phyloP scores from a whole-genome alignment of 2,113 vertebrate genomes.

The Nerophis ophidion region DNA sequence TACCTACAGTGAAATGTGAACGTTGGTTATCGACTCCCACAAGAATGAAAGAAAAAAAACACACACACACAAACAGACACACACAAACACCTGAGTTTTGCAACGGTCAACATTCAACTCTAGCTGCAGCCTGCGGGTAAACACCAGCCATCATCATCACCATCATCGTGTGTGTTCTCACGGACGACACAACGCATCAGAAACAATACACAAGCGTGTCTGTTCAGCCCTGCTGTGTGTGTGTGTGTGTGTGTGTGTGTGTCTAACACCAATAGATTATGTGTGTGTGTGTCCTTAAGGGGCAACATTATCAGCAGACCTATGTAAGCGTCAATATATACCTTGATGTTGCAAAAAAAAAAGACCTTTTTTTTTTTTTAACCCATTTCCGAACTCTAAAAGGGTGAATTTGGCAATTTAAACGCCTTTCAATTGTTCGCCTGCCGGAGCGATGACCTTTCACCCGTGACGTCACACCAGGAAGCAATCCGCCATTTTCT shows the following conservation, averaged over 20 bases:
- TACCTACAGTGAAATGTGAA: constrained; percentile 5
- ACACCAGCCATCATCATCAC: constrained; percentile 44
- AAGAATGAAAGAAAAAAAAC: neutral
- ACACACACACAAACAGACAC: constrained; percentile 9
- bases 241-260: constrained; percentile 13
- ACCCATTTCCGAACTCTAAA: too few relatives aligned
- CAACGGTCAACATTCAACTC: constrained; percentile 39
- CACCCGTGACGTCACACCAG: too few relatives aligned
- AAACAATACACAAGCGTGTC: constrained; percentile 29
- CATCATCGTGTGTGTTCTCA: constrained; percentile 37
- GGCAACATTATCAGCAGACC: too few relatives aligned
- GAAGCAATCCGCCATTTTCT: too few relatives aligned
- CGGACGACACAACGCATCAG: constrained; percentile 53
- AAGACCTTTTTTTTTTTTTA: too few relatives aligned
- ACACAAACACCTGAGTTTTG: constrained; percentile 1
- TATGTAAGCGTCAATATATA: too few relatives aligned
- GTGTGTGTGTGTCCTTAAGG: constrained; percentile 7
- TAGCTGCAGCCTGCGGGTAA: constrained; percentile 31
- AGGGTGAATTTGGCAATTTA: too few relatives aligned
- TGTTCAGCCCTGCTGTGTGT: neutral
- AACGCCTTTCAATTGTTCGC: too few relatives aligned
- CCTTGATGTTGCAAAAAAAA: too few relatives aligned
- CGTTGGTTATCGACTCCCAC: neutral
- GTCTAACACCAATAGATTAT: neutral
- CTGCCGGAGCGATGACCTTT: too few relatives aligned